phyloP scores from a whole-genome alignment of 2,888 invertebrate species.

The Acanthoscelides obtectus region DNA sequence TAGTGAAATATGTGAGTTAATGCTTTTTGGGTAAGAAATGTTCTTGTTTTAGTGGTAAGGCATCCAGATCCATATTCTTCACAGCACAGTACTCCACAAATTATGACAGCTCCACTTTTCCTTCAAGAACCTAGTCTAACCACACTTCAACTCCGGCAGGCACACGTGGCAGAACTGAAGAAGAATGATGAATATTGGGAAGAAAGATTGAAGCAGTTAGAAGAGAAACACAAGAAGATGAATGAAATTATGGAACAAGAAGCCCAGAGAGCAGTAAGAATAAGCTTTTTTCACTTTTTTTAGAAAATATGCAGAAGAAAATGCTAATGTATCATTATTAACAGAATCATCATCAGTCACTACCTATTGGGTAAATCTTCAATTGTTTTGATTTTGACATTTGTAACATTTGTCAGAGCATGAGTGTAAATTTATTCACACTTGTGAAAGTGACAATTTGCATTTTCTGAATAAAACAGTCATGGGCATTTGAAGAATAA shows the following conservation, averaged over 20 bases:
- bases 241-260: slow-evolving; percentile 55
- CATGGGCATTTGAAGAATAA: too few relatives aligned
- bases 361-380: neutral
- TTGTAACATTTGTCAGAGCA: too few relatives aligned
- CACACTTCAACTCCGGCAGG: slow-evolving; percentile 48
- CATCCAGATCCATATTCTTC: slow-evolving; percentile 1
- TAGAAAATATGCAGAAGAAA: too few relatives aligned
- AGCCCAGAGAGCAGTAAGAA: slow-evolving; percentile 52
- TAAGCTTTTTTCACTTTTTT: neutral
- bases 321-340: too few relatives aligned
- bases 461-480: too few relatives aligned
- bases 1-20: too few relatives aligned
- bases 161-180: slow-evolving; percentile 54
- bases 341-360: neutral
- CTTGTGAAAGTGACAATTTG: too few relatives aligned
- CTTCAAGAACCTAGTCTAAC: slow-evolving; percentile 44
- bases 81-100: slow-evolving; percentile 3
- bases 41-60: slow-evolving; percentile 1
- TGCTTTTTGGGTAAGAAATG: too few relatives aligned
- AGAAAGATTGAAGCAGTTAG: slow-evolving; percentile 51
- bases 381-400: too few relatives aligned
- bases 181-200: slow-evolving; percentile 60
- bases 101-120: slow-evolving; percentile 26
- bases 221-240: slow-evolving; percentile 54
- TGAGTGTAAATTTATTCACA: too few relatives aligned